phyloP scores from a whole-genome alignment of 2,113 vertebrate species.

The Steatornis caripensis region DNA sequence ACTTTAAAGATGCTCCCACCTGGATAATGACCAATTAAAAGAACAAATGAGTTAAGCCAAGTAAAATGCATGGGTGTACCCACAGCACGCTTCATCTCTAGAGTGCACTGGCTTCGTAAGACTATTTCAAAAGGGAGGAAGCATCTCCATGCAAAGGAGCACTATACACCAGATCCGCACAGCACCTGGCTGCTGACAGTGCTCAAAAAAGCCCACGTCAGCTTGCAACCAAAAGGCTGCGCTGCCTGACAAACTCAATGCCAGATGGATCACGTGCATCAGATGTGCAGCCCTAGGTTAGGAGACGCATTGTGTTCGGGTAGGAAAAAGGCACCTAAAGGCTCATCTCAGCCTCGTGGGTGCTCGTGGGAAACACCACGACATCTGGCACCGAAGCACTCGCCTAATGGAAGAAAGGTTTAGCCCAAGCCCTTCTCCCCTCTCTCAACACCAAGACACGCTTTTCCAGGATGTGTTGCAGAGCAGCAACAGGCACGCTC shows the following conservation, averaged over 20 bases:
- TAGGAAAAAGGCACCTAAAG: background rate
- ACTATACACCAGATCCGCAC: background rate
- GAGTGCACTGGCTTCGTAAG: background rate
- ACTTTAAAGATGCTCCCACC: background rate
- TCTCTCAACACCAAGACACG: background rate
- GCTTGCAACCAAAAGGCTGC: accelerated
- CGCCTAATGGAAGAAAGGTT: background rate
- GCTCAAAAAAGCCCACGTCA: background rate
- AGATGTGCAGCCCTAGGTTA: background rate
- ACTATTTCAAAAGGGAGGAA: background rate
- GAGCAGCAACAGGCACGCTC: background rate
- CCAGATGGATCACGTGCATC: background rate
- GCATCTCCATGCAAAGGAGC: background rate
- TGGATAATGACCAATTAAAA: background rate
- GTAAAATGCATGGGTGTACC: background rate
- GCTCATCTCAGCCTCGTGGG: accelerated
- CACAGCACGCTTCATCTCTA: background rate
- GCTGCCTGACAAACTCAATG: background rate
- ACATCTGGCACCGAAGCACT: background rate
- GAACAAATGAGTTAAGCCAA: background rate
- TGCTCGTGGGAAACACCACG: background rate
- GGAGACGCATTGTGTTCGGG: accelerated
- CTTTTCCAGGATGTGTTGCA: background rate
- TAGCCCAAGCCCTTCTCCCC: background rate
- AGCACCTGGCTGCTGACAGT: background rate